phyloP scores from a whole-genome alignment of 2,888 invertebrate species.

The Caradrina kadenii region DNA sequence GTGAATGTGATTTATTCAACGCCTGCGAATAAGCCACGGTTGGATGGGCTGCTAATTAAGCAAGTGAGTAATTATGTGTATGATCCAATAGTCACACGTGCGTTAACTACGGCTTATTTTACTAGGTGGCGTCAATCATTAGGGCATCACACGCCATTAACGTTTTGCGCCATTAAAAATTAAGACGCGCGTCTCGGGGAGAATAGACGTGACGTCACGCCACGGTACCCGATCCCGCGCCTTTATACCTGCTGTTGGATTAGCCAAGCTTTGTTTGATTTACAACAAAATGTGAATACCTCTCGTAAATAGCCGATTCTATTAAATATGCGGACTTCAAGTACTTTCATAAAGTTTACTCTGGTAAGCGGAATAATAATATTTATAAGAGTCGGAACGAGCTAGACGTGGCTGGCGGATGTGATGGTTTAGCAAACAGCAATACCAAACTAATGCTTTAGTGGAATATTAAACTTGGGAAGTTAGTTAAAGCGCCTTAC shows the following conservation, averaged over 20 bases:
- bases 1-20: conserved; percentile 45
- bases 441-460: conserved; percentile 25
- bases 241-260: conserved; percentile 7
- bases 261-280: conserved; percentile 22
- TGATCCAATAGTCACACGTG: conserved; percentile 45
- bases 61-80: conserved; percentile 56
- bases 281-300: conserved; percentile 6
- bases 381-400: conserved; percentile 26
- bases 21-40: conserved; percentile 42
- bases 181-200: conserved; percentile 12
- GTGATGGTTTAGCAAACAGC: conserved; percentile 37
- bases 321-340: conserved; percentile 12
- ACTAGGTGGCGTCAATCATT: conserved; percentile 55
- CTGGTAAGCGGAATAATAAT: conserved; percentile 11
- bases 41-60: conserved; percentile 50
- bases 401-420: conserved; percentile 30
- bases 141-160: conserved; percentile 49
- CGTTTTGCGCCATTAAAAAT: conserved; percentile 37
- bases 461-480: conserved; percentile 6
- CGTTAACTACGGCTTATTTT: conserved; percentile 47
- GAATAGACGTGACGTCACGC: conserved; percentile 41
- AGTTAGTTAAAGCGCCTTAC: background rate
- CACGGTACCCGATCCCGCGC: conserved; percentile 7
- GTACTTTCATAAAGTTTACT: conserved; percentile 18
- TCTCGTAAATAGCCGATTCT: conserved; percentile 3